phyloP scores from a whole-genome alignment of 2,113 vertebrate genomes.

The Nyctereutes procyonoides region DNA sequence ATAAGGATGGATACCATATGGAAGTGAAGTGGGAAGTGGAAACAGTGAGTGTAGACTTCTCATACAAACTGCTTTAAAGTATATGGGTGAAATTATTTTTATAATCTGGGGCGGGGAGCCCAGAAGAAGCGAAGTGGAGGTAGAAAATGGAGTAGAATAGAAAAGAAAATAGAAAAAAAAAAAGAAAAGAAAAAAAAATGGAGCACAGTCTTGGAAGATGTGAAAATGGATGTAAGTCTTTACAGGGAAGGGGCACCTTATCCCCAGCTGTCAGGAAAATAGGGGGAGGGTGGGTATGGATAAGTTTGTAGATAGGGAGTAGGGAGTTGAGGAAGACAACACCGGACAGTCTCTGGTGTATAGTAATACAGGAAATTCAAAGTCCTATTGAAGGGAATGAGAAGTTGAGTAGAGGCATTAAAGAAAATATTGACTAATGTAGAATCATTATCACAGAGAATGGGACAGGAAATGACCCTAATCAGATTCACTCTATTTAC shows the following conservation, averaged over 20 bases:
- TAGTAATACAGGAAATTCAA: background rate
- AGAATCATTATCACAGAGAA: background rate
- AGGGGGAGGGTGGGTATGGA: too few relatives aligned
- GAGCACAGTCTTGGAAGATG: background rate
- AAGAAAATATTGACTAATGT: conserved; percentile 24
- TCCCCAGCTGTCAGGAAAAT: background rate
- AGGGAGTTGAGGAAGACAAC: background rate
- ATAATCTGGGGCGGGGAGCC: background rate
- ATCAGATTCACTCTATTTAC: background rate
- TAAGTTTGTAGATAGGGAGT: background rate
- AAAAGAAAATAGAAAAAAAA: background rate
- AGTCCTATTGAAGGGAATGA: background rate
- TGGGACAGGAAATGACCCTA: background rate
- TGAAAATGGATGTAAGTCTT: background rate
- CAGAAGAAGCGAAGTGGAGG: background rate
- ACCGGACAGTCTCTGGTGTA: background rate
- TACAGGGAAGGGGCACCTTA: background rate
- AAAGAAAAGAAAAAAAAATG: background rate
- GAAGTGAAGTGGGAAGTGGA: background rate
- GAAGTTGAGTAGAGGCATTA: background rate
- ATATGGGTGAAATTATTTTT: conserved; percentile 17
- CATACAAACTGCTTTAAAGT: conserved; percentile 23
- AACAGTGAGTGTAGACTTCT: background rate
- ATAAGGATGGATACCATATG: background rate
- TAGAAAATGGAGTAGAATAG: background rate